A percentile compares a stretch with the other conserved stretches of the same genome.
Evolutionary conservation across 2,797 vertebrate species (phyloP).

Genomic region (Enteromius unitaeniatus): DNA sequence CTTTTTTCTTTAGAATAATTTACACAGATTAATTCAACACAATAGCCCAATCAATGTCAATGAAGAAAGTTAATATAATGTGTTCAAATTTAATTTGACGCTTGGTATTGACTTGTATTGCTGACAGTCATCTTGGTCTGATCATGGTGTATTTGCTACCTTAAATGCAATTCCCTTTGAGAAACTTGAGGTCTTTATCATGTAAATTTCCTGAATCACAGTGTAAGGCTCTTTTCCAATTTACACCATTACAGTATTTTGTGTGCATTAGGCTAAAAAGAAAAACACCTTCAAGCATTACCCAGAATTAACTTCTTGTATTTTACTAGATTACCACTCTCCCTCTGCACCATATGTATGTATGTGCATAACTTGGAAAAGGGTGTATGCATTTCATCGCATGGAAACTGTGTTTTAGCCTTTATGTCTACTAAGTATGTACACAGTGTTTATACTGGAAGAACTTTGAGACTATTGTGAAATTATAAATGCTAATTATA

Average conservation of each 20-base stretch:
- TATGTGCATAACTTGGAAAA: conserved; percentile 20
- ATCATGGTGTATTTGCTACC: conserved; percentile 6
- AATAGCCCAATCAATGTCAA: neutral
- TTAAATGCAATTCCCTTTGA: neutral
- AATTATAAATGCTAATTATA: conserved; percentile 5
- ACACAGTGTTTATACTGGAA: conserved; percentile 39
- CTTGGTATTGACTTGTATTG: neutral
- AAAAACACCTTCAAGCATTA: neutral
- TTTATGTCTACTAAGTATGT: conserved; percentile 35
- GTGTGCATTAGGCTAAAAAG: neutral
- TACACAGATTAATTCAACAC: neutral
- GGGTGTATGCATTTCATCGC: conserved; percentile 30
- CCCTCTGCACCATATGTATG: conserved; percentile 6
- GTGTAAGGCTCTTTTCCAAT: neutral
- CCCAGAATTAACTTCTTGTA: neutral
- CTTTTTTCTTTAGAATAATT: conserved; percentile 8
- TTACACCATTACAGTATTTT: neutral
- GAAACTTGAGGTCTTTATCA: neutral
- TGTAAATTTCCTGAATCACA: neutral
- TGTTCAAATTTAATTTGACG: neutral
- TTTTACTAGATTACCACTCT: conserved; percentile 12
- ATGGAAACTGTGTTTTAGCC: conserved; percentile 41
- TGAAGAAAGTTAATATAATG: neutral
- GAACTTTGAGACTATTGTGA: conserved; percentile 20
- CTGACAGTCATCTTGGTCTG: neutral